Conservation (phyloP, 2,888 invertebrate genomes). For the Ischnus inquisitorius region DNA sequence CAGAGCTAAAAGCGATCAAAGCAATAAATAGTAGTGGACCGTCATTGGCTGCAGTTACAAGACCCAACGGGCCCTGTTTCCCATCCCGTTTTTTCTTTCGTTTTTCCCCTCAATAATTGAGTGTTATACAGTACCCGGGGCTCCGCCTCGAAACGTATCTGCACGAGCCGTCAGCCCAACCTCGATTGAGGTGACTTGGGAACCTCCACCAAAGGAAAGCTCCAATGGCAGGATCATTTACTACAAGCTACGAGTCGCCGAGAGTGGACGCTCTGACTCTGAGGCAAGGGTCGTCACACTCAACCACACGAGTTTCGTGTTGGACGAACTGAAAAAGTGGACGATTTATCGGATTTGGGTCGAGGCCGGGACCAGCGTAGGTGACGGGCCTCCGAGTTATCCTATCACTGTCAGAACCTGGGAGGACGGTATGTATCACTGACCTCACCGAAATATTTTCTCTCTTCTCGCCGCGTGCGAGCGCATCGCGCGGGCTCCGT, state of each 20-base stretch:
- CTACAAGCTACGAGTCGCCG: conserved; percentile 97
- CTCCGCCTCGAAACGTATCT: conserved; percentile 97
- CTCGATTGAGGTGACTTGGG: conserved; percentile 96
- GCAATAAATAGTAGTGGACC: conserved; percentile 61
- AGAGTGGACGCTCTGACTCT: conserved; percentile 93
- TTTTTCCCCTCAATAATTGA: conserved; percentile 86
- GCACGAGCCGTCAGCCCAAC: conserved; percentile 96
- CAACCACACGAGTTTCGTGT: conserved; percentile 92
- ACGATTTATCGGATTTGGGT: conserved; percentile 99
- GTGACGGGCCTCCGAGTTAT: conserved; percentile 97
- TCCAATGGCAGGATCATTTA: conserved; percentile 97
- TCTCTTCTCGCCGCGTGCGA: conserved; percentile 47
- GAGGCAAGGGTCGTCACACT: conserved; percentile 93
- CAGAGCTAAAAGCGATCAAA: background rate
- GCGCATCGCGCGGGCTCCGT: conserved; percentile 1
- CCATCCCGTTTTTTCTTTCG: conserved; percentile 73
- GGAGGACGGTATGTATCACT: conserved; percentile 97
- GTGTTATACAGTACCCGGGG: conserved; percentile 94
- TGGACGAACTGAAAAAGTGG: conserved; percentile 97
- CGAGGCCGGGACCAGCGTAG: conserved; percentile 97
- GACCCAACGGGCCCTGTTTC: conserved; percentile 38
- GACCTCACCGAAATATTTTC: conserved; percentile 76
- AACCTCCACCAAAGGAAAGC: conserved; percentile 95
- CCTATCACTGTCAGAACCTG: conserved; percentile 97
- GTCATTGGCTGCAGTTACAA: conserved; percentile 77